phyloP scores from a whole-genome alignment of 1,140 invertebrate genomes.

The Drosophila tani region DNA sequence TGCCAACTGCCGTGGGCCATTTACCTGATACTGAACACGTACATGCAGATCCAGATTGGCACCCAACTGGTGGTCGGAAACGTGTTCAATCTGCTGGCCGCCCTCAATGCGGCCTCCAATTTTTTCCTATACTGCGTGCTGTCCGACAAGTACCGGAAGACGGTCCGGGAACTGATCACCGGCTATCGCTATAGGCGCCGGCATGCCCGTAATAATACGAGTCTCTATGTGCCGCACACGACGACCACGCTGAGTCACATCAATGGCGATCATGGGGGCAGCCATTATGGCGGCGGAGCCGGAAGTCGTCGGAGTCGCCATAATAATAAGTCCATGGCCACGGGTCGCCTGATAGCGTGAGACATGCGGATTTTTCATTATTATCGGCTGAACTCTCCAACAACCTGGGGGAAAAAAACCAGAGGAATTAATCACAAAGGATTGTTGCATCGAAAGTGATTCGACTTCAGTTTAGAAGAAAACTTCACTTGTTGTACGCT shows the following conservation, averaged over 20 bases:
- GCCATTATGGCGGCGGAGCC: conserved; percentile 21
- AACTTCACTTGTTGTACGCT: background rate
- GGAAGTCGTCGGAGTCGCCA: conserved; percentile 49
- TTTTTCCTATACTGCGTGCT: conserved; percentile 92
- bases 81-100: conserved; percentile 90
- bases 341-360: conserved; percentile 65
- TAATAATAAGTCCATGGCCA: conserved; percentile 11
- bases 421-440: background rate
- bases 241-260: conserved; percentile 66
- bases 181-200: conserved; percentile 77
- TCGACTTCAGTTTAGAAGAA: background rate
- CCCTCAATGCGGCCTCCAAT: conserved; percentile 90
- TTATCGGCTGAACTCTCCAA: background rate
- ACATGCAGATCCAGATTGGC: conserved; percentile 58
- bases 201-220: conserved; percentile 70
- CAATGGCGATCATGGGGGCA: conserved; percentile 46
- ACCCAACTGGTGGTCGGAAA: conserved; percentile 87
- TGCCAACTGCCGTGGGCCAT: conserved; percentile 90
- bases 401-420: no score
- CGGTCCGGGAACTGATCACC: conserved; percentile 88
- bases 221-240: conserved; percentile 69
- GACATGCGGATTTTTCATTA: background rate
- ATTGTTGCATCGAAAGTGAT: background rate
- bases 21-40: conserved; percentile 64
- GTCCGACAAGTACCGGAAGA: conserved; percentile 91